These are phyloP conservation scores for Ricordea florida DNA, from an alignment of 92 coral and sea anemone species.

Conservation along the genomic window DNA sequence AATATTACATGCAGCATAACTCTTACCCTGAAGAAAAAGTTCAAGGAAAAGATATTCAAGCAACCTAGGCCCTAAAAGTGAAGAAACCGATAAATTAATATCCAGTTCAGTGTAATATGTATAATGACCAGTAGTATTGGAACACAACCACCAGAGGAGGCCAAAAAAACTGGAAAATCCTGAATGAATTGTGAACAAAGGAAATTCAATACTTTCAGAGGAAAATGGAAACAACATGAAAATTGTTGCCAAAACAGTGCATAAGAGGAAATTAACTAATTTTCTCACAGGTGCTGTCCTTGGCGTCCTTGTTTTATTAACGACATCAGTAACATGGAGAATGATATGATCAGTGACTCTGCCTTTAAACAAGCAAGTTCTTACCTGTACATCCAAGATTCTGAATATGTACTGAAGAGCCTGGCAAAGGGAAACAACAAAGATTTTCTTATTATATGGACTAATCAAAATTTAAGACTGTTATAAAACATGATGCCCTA, in stretches of 20 bases:
- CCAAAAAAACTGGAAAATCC: too few species aligned
- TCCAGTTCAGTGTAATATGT: too few species aligned
- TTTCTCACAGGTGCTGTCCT: too few species aligned
- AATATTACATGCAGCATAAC: neutral
- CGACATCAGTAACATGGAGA: too few species aligned
- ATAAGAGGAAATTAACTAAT: too few species aligned
- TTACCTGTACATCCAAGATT: constrained; percentile 95
- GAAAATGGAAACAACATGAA: too few species aligned
- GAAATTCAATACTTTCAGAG: too few species aligned
- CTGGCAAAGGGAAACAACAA: constrained; percentile 35
- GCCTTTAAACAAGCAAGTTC: neutral
- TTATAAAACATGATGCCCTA: neutral
- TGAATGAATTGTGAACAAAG: too few species aligned
- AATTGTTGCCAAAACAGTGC: too few species aligned
- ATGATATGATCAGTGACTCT: neutral
- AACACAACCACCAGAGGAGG: too few species aligned
- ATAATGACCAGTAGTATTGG: neutral
- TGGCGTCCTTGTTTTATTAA: too few species aligned
- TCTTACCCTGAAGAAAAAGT: constrained; percentile 95
- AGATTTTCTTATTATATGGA: neutral
- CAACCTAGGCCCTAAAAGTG: constrained; percentile 79
- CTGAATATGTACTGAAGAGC: constrained; percentile 92
- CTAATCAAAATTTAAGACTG: neutral
- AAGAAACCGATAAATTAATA: too few species aligned
- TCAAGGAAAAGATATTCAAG: constrained; percentile 86